phyloP scores from a whole-genome alignment of 2,113 vertebrate genomes.

The Eidolon helvum region DNA sequence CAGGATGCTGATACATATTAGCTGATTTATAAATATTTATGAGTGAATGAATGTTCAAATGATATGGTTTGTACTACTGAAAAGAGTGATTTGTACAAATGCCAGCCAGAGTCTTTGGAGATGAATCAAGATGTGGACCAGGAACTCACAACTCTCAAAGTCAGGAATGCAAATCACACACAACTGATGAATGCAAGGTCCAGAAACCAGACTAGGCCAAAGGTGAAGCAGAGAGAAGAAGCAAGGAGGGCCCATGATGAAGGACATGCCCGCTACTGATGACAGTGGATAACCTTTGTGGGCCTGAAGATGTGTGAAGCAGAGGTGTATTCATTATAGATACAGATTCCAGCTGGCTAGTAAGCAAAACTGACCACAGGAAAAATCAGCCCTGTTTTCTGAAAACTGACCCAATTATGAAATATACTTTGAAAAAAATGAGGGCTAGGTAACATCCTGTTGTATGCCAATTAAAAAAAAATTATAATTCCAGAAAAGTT shows the following conservation, averaged over 20 bases:
- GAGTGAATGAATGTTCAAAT: not conserved
- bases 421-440: not conserved
- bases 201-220: not conserved
- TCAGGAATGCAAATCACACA: not conserved
- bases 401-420: not conserved
- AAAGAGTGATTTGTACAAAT: not conserved
- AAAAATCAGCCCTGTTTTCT: not conserved
- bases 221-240: not conserved
- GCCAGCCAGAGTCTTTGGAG: not conserved
- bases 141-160: not conserved
- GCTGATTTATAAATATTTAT: not conserved
- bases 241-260: too few relatives aligned
- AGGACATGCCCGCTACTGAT: not conserved
- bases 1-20: not conserved
- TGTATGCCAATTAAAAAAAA: not conserved
- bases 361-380: not conserved
- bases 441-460: not conserved
- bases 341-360: too few relatives aligned
- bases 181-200: not conserved
- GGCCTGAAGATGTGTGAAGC: not conserved
- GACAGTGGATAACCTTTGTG: not conserved
- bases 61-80: not conserved
- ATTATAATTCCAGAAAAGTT: not conserved
- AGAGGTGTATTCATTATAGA: not conserved
- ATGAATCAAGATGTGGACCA: not conserved